A percentile compares a stretch with the other conserved stretches of the same genome.
These are phyloP conservation scores for Percopsis omiscomaycus DNA, from an alignment of 2,797 vertebrate species.

Conservation along the genomic window DNA sequence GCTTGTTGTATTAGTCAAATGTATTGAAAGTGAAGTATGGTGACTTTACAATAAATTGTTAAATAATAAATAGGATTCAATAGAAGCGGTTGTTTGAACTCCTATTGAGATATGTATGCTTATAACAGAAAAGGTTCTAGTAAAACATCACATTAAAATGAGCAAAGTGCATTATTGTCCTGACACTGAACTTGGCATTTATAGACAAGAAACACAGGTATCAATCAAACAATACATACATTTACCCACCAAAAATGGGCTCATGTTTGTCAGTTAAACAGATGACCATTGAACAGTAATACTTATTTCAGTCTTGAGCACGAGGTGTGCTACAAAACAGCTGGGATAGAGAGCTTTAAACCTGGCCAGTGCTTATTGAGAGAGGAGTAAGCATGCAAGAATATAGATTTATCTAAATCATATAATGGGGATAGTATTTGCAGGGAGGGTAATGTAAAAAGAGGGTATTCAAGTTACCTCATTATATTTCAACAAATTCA, in stretches of 20 bases:
- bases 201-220: slow-evolving; percentile 27
- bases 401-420: slow-evolving; percentile 43
- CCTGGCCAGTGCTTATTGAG: slow-evolving; percentile 35
- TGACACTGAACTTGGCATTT: slow-evolving; percentile 48
- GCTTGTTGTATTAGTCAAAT: too few relatives aligned
- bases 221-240: slow-evolving; percentile 49
- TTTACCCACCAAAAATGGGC: slow-evolving; percentile 23
- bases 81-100: slow-evolving; percentile 51
- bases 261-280: slow-evolving; percentile 15
- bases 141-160: slow-evolving; percentile 44
- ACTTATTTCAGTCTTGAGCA: slow-evolving; percentile 21
- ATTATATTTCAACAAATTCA: slow-evolving; percentile 25
- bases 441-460: slow-evolving; percentile 8
- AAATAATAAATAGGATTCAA: slow-evolving; percentile 35
- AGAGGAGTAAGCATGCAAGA: slow-evolving; percentile 55
- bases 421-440: slow-evolving; percentile 15
- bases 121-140: slow-evolving; percentile 32
- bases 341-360: slow-evolving; percentile 23
- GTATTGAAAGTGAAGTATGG: slow-evolving; percentile 30
- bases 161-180: slow-evolving; percentile 60
- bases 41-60: slow-evolving; percentile 9
- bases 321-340: slow-evolving; percentile 29
- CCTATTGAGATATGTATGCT: slow-evolving; percentile 23
- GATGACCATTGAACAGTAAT: slow-evolving; percentile 19
- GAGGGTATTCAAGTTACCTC: slow-evolving; percentile 22